Conservation (phyloP, 23 tunicate species). For the Trididemnum clinides region DNA sequence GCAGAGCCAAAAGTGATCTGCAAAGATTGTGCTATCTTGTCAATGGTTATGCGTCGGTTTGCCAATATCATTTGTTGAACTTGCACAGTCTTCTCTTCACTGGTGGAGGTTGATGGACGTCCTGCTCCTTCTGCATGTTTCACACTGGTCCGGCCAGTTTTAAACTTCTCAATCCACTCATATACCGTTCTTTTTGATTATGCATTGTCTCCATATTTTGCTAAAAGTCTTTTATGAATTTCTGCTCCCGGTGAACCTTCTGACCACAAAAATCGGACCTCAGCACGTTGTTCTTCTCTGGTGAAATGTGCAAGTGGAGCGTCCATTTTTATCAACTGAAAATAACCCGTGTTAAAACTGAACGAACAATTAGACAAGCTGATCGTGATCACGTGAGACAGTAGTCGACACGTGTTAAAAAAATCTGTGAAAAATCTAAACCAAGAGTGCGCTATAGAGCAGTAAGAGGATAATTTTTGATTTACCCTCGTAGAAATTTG, state of each 20-base stretch:
- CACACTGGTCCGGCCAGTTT: slow-evolving; percentile 45
- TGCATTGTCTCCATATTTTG: slow-evolving; percentile 39
- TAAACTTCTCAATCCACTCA: slow-evolving; percentile 47
- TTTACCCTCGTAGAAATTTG: too few species aligned
- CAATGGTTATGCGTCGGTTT: slow-evolving; percentile 36
- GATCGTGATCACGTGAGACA: too few species aligned
- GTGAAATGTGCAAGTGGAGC: not conserved
- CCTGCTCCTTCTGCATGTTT: slow-evolving; percentile 40
- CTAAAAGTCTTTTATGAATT: not conserved
- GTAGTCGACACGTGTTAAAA: too few species aligned
- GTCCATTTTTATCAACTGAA: not conserved
- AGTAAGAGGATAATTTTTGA: too few species aligned
- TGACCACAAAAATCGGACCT: not conserved
- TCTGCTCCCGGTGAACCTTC: not conserved
- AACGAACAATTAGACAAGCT: not conserved
- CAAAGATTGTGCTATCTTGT: slow-evolving; percentile 25
- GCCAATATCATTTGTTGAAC: slow-evolving; percentile 34
- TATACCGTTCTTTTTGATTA: slow-evolving; percentile 26
- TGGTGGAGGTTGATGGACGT: slow-evolving; percentile 44
- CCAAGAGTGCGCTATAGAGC: too few species aligned
- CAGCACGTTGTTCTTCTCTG: not conserved
- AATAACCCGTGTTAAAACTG: not conserved
- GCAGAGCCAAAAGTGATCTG: too few species aligned
- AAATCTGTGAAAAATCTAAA: too few species aligned
- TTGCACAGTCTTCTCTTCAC: slow-evolving; percentile 35